phyloP scores from a whole-genome alignment of 2,797 vertebrate species.

The Sebastes itinus region DNA sequence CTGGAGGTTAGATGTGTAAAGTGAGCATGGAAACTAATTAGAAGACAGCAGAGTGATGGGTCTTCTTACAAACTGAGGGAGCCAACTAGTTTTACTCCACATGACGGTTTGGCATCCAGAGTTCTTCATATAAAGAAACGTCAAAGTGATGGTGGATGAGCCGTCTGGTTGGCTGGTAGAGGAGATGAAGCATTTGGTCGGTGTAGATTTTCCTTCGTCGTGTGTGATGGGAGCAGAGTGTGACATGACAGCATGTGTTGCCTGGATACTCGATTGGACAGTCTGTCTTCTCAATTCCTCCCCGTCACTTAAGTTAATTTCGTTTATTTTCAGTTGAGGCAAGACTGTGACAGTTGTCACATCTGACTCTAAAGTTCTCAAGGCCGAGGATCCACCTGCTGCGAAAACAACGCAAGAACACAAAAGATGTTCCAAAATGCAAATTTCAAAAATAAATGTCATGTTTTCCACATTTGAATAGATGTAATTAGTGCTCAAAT shows the following conservation, averaged over 20 bases:
- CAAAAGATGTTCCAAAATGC: neutral
- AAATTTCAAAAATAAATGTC: neutral
- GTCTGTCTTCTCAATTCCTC: neutral
- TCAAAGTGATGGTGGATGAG: neutral
- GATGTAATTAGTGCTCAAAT: neutral
- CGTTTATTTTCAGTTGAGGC: neutral
- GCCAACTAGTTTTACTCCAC: neutral
- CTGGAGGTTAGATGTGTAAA: neutral
- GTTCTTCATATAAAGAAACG: neutral
- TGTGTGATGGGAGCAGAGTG: neutral
- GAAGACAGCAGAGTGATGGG: neutral
- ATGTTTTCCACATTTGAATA: neutral
- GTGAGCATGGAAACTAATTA: neutral
- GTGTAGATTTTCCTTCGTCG: neutral
- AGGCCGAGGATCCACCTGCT: neutral
- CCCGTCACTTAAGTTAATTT: neutral
- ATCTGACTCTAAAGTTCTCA: neutral
- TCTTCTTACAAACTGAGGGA: neutral
- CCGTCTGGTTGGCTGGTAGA: neutral
- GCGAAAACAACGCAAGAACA: neutral
- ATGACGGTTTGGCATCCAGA: neutral
- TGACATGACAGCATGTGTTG: neutral
- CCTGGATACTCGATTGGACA: neutral
- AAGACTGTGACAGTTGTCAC: neutral
- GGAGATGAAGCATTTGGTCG: neutral